Base-by-base conservation (phyloP, 2,888 invertebrate genomes). In the Smittia sp. region DNA sequence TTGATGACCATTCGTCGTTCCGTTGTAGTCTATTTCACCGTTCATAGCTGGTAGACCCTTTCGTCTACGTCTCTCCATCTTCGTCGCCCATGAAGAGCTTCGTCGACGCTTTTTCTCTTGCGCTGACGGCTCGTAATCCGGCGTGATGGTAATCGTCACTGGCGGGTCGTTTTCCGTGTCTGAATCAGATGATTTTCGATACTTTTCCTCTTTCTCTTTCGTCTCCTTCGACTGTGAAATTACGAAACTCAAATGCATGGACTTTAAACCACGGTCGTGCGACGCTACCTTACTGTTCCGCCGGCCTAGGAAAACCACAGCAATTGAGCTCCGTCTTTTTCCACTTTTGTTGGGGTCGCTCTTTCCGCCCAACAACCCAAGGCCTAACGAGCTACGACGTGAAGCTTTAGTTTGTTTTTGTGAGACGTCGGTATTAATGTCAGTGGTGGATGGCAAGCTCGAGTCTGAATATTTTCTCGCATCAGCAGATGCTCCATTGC, bases 21-120 rank as follows among this genome's bases (percentile, higher is more conserved):
- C 88, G 75, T 88, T 80, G n/a, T 88, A 84, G 13, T 86, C 86
- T 77, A 86, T 86, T 77, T 85, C 85, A 75, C 82, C 84, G 66
- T 77, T 79, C 11, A 75, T 75, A 70, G 84, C 83, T 74, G 84
- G 84, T 75, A 85, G 79, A 75, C 81, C 81, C 75, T 81, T 82
- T 74, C 81, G 80, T 67, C 82, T 79, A 73, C 81, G 80, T 67
- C 82, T 79, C 76, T 82, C 82, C 27, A 82, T 77, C 77, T 82
- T 83, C 15, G 81, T 79, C 76, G 82, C 82, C 77, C 82, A 77
- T 18, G 82, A 82, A 74, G 80, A 81, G 75, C 81, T 81, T 74
- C 82, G 79, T 74, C 82, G 80, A 6, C 80, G 79, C 25, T 81
- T 79, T 72, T 82, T 82, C 74, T 79, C 81, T 20, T 78, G 13